These are phyloP conservation scores for Hyperoplus immaculatus DNA, from an alignment of 2,797 vertebrate species.

Conservation along the genomic window DNA sequence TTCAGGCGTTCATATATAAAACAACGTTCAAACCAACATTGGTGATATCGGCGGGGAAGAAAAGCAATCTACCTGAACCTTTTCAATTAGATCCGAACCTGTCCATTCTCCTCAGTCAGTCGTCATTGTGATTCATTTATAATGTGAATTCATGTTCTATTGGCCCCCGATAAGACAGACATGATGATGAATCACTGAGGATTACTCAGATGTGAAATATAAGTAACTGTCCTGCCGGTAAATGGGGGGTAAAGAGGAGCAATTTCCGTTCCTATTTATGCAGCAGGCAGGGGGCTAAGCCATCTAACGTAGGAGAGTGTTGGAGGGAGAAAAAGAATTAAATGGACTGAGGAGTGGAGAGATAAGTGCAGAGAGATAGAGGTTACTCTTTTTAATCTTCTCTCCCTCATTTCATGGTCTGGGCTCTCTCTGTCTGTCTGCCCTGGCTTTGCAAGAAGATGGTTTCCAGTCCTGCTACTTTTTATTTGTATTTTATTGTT, in stretches of 20 bases:
- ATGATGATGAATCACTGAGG: conserved; percentile 35
- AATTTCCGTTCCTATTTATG: conserved; percentile 43
- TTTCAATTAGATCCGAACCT: conserved; percentile 3
- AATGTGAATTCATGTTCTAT: conserved; percentile 27
- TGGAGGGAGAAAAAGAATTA: conserved; percentile 48
- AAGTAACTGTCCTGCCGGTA: conserved; percentile 42
- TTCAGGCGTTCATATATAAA: not conserved
- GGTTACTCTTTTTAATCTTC: conserved; percentile 66
- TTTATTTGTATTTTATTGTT: not conserved
- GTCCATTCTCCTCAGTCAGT: not conserved
- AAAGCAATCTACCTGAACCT: not conserved
- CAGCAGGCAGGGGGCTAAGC: conserved; percentile 34
- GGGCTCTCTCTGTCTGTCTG: conserved; percentile 17
- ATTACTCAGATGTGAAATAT: conserved; percentile 56
- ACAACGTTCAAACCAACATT: not conserved
- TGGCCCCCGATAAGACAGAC: conserved; percentile 26
- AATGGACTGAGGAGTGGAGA: conserved; percentile 60
- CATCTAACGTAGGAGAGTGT: conserved; percentile 45
- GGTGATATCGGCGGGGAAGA: not conserved
- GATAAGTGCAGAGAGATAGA: conserved; percentile 67
- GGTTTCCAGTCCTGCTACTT: conserved; percentile 10
- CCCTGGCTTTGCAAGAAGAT: conserved; percentile 37
- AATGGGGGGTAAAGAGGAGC: conserved; percentile 41
- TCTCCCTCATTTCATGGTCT: conserved; percentile 62
- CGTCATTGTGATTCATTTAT: conserved; percentile 26